Base-by-base conservation (phyloP, 1,140 invertebrate genomes). In the Drosophila tani region DNA sequence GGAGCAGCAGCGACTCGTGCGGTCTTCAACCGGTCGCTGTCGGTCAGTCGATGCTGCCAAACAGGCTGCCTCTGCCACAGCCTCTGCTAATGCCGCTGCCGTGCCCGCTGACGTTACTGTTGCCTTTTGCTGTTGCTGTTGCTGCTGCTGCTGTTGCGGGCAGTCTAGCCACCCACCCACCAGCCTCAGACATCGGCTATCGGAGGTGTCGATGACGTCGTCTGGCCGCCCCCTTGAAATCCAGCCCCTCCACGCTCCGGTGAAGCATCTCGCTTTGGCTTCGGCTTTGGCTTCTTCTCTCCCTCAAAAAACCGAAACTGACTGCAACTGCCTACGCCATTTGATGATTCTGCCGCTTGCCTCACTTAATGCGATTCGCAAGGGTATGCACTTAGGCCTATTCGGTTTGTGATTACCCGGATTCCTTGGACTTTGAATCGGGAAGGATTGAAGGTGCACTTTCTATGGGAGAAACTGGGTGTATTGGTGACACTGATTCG, bases 131-230 rank as follows among this genome's bases (percentile, higher is more conserved):
- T 47, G 46, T 3, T 24, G 27, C 38, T 40, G 14, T 17, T 49
- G 56, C 29, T 49, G 64, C 51, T 59, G 29, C 62, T 58, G 55
- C 21, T 21, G 29, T 27, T 53, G 38, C 56, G 17, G 56, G 45
- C 55, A 77, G 56, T 77, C 63, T 66, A 82, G 66, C 84, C 84
- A 82, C 56, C 84, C 84, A 88, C 84, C 84, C 84, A 87, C 84
- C 84, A 80, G 51, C 63, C 66, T 69, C 73, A 74, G 70, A 74
- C 81, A 88, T 84, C 84, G 74, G 84, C 78, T 84, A 88, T 88
- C 84, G 84, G 84, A 88, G 84, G 84, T 88, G 84, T 88, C 84
- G 85, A 88, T 88, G 84, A 88, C 84, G 84, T 88, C 63, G 58
- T 81, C 70, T 73, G 68, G n/a, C 59, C 45, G 65, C 56, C 58